Evolutionary conservation across 2,797 vertebrate species (phyloP).

Genomic region (Salmo trutta): DNA sequence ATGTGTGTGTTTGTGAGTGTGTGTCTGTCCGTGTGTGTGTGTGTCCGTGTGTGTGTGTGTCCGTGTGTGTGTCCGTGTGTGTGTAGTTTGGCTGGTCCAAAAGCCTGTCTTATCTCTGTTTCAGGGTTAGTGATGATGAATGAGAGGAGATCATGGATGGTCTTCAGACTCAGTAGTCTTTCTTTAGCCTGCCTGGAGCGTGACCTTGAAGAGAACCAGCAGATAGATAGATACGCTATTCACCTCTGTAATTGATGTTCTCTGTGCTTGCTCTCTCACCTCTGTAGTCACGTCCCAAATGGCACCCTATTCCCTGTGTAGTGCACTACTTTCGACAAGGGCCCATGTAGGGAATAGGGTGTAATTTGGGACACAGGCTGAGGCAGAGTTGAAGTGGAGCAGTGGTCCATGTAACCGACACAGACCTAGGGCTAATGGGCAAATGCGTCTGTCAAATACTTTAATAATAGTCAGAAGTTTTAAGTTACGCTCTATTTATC

Average conservation of each 20-base stretch:
- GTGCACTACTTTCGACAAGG: background rate
- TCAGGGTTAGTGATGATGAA: slow-evolving; percentile 54
- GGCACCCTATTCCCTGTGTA: background rate
- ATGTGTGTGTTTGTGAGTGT: slow-evolving; percentile 17
- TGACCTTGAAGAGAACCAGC: slow-evolving; percentile 52
- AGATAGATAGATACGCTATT: slow-evolving; percentile 29
- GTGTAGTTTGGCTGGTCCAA: slow-evolving; percentile 1
- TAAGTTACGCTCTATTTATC: too few species aligned
- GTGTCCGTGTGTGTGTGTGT: background rate
- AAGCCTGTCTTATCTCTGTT: slow-evolving; percentile 38
- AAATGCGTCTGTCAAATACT: too few species aligned
- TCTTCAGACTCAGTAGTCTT: slow-evolving; percentile 34
- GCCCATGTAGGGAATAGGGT: background rate
- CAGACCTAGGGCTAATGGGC: background rate
- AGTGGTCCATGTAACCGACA: background rate
- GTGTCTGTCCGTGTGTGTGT: too few species aligned
- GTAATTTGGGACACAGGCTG: background rate
- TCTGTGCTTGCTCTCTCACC: slow-evolving; percentile 46
- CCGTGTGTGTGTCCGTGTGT: slow-evolving; percentile 15
- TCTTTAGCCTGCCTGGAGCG: slow-evolving; percentile 25
- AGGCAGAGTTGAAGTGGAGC: background rate
- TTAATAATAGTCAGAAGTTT: too few species aligned
- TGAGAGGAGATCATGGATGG: slow-evolving; percentile 39
- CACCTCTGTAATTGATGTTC: slow-evolving; percentile 50
- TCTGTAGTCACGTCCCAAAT: background rate